phyloP scores from a whole-genome alignment of 1,140 invertebrate genomes.

The Cydia amplana region DNA sequence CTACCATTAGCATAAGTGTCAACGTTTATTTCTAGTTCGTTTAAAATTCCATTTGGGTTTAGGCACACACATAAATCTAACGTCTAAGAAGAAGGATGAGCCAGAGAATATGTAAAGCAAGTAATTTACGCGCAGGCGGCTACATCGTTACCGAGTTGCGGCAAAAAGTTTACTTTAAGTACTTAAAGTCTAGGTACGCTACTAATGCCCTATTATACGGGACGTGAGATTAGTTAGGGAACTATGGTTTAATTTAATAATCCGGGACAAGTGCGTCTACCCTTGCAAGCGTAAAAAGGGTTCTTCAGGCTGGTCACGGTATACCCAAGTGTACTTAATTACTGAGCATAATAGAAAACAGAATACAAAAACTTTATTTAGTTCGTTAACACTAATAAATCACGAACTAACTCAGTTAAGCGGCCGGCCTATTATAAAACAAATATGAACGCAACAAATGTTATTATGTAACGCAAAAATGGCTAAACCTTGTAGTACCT shows the following conservation, averaged over 20 bases:
- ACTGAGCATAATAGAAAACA: too few species aligned
- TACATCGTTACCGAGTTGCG: conserved; percentile 10
- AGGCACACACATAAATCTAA: conserved; percentile 18
- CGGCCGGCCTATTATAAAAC: neutral
- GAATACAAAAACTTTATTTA: too few species aligned
- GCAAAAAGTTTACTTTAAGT: conserved; percentile 3
- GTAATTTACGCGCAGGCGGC: neutral
- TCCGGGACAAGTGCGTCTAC: too few species aligned
- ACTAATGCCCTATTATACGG: neutral
- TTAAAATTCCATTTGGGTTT: conserved; percentile 24
- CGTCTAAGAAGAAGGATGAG: conserved; percentile 19
- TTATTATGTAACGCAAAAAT: too few species aligned
- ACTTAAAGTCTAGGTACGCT: neutral
- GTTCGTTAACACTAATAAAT: too few species aligned
- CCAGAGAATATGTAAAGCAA: conserved; percentile 18
- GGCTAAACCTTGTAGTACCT: too few species aligned
- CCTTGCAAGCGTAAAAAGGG: too few species aligned
- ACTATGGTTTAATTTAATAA: too few species aligned
- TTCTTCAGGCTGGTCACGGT: too few species aligned
- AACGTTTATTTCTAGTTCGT: conserved; percentile 4
- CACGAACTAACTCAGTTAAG: too few species aligned
- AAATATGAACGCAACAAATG: too few species aligned
- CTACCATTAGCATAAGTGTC: neutral
- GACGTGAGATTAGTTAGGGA: neutral
- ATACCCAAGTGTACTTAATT: too few species aligned